Evolutionary conservation across 2,113 vertebrate genomes (phyloP).

Genomic region (Meleagris gallopavo): DNA sequence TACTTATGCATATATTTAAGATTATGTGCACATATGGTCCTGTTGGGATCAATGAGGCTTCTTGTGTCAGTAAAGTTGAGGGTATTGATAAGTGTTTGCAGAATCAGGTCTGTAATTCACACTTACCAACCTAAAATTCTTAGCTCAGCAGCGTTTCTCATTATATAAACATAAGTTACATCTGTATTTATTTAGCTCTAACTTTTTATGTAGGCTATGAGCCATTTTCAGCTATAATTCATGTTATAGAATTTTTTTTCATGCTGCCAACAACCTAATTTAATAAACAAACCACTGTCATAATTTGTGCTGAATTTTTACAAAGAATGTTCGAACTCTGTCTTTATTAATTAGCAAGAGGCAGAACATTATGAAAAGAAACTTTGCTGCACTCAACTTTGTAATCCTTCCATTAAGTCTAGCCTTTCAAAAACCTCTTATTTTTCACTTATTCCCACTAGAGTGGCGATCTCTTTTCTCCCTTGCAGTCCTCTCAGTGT

Average conservation of each 20-base stretch:
- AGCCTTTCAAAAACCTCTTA: conserved; percentile 35
- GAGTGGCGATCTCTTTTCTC: conserved; percentile 7
- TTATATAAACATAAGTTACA: conserved; percentile 74
- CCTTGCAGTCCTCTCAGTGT: conserved; percentile 36
- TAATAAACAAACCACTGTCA: conserved; percentile 74
- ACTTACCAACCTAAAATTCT: conserved; percentile 75
- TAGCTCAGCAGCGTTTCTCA: conserved; percentile 75
- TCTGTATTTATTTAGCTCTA: conserved; percentile 74
- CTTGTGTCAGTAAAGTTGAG: conserved; percentile 61
- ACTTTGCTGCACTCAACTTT: conserved; percentile 51
- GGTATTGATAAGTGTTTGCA: conserved; percentile 72
- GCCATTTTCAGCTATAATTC: conserved; percentile 70
- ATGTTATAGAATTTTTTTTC: conserved; percentile 64
- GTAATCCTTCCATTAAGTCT: conserved; percentile 53
- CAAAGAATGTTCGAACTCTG: conserved; percentile 64
- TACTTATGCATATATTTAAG: conserved; percentile 64
- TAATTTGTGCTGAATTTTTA: conserved; percentile 63
- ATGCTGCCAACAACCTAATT: conserved; percentile 74
- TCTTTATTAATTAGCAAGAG: conserved; percentile 80
- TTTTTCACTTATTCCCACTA: conserved; percentile 50
- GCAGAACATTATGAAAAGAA: conserved; percentile 54
- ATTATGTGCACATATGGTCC: conserved; percentile 53
- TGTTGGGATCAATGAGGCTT: conserved; percentile 64
- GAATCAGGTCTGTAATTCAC: conserved; percentile 67
- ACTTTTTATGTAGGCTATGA: conserved; percentile 67